A percentile compares a stretch with the other conserved stretches of the same genome.
Evolutionary conservation across 1,140 invertebrate species (phyloP).

Genomic region (Pogonomyrmex californicus): DNA sequence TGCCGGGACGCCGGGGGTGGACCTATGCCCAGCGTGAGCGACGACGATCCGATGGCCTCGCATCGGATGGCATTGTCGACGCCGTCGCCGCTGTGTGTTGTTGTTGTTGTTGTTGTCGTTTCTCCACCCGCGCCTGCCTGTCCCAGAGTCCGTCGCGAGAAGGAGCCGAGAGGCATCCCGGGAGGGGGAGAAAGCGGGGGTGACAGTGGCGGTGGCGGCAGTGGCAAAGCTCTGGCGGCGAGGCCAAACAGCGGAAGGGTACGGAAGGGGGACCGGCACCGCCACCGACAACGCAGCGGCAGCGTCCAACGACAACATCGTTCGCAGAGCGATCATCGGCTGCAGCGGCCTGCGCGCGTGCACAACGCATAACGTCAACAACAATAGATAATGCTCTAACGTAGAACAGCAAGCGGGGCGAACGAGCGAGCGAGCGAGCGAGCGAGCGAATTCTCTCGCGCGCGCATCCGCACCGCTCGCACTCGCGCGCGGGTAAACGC

Average conservation of each 20-base stretch:
- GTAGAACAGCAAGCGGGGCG: constrained; percentile 71
- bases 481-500: constrained; percentile 69
- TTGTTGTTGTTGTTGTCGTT: constrained; percentile 83
- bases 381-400: constrained; percentile 86
- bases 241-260: constrained; percentile 39
- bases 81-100: constrained; percentile 77
- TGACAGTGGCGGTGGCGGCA: background rate
- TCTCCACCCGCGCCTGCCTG: constrained; percentile 74
- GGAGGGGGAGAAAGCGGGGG: background rate
- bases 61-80: constrained; percentile 72
- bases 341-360: constrained; percentile 76
- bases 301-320: constrained; percentile 60
- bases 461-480: constrained; percentile 60
- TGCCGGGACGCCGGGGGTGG: background rate
- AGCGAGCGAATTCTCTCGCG: constrained; percentile 65
- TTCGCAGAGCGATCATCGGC: constrained; percentile 52
- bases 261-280: constrained; percentile 38
- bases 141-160: constrained; percentile 36
- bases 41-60: constrained; percentile 61
- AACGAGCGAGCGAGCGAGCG: constrained; percentile 5
- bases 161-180: constrained; percentile 2
- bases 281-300: constrained; percentile 49
- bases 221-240: constrained; percentile 11
- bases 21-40: background rate
- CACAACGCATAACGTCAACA: constrained; percentile 86